Conservation (phyloP, 1,140 invertebrate species). For the Penaeus japonicus region DNA sequence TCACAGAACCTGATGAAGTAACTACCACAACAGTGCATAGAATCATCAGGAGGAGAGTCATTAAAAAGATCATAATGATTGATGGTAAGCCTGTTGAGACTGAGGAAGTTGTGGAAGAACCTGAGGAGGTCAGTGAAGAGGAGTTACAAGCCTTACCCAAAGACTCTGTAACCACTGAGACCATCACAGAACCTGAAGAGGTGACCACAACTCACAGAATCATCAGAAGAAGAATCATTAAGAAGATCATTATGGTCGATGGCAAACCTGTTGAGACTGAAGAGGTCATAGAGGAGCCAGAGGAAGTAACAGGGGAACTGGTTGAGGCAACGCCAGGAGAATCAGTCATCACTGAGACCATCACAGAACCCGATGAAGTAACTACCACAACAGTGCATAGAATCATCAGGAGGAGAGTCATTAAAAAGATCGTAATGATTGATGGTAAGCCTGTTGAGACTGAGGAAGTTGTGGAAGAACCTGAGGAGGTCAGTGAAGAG, state of each 20-base stretch:
- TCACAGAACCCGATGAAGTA: background rate
- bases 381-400: background rate
- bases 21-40: background rate
- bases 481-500: background rate
- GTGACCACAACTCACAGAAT: background rate
- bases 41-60: slow-evolving; percentile 19
- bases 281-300: no score
- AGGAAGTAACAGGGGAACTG: background rate
- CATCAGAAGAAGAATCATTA: background rate
- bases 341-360: background rate
- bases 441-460: slow-evolving; percentile 35
- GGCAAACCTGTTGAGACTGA: no score
- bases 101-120: slow-evolving; percentile 28
- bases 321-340: background rate
- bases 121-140: slow-evolving; percentile 24
- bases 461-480: background rate
- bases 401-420: background rate
- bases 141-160: background rate
- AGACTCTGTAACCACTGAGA: background rate
- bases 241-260: no score
- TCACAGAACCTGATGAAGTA: background rate
- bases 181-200: no score
- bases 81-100: slow-evolving; percentile 26
- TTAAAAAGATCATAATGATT: slow-evolving; percentile 18
- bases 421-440: background rate